These are phyloP conservation scores for Rhinolophus ferrumequinum DNA, from an alignment of 2,113 vertebrate species.

Conservation along the genomic window DNA sequence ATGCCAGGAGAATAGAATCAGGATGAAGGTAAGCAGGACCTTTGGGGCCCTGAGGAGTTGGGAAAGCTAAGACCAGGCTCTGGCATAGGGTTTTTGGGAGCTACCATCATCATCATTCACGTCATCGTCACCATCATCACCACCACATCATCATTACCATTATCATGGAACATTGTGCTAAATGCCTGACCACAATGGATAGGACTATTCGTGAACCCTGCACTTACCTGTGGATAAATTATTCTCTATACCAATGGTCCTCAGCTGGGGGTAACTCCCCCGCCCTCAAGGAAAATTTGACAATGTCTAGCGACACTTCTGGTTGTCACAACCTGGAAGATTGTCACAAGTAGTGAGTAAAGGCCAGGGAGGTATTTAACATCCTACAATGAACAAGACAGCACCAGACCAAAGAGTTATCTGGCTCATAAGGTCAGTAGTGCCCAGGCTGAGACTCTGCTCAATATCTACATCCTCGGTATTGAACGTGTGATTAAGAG, in stretches of 20 bases:
- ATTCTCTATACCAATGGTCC: neutral
- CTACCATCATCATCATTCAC: accelerated
- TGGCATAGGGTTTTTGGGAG: neutral
- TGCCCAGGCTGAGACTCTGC: too few species aligned
- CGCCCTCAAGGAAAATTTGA: neutral
- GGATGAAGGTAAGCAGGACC: neutral
- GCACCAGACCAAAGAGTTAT: neutral
- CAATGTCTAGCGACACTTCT: neutral
- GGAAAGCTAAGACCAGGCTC: neutral
- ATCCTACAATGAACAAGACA: too few species aligned
- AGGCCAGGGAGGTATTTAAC: neutral
- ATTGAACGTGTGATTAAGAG: neutral
- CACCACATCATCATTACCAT: accelerated
- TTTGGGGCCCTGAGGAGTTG: neutral
- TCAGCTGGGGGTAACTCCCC: neutral
- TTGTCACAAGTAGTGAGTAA: neutral
- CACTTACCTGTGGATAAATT: neutral
- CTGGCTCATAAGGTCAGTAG: neutral
- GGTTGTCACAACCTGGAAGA: neutral
- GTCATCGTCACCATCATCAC: accelerated
- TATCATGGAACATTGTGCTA: neutral
- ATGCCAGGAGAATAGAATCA: accelerated
- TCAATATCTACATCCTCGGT: neutral
- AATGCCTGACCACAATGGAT: neutral
- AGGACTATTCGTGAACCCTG: neutral